Evolutionary conservation across 1,140 invertebrate species (phyloP).

Genomic region (Cydia amplana): DNA sequence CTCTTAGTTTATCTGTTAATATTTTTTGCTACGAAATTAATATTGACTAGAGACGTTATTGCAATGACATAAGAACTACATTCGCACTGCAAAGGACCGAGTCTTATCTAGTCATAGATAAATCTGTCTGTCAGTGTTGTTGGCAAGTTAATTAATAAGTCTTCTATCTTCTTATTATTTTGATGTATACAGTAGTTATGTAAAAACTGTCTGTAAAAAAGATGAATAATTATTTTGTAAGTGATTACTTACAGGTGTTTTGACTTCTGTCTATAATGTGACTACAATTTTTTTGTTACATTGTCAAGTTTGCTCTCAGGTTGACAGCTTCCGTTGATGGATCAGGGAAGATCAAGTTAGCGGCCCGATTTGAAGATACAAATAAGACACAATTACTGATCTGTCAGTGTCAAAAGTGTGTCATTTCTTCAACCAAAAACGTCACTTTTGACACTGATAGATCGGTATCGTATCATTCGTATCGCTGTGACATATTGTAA

Average conservation of each 20-base stretch:
- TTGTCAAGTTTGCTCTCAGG: not conserved
- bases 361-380: too few relatives aligned
- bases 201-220: not conserved
- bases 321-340: too few relatives aligned
- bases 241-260: not conserved
- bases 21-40: not conserved
- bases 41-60: not conserved
- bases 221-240: not conserved
- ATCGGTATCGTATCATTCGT: too few relatives aligned
- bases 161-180: not conserved
- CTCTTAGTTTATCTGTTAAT: not conserved
- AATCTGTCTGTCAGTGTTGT: slow-evolving; percentile 26
- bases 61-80: not conserved
- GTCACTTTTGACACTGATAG: too few relatives aligned
- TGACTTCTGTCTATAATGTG: not conserved
- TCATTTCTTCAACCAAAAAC: too few relatives aligned
- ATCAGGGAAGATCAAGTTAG: too few relatives aligned
- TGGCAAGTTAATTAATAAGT: slow-evolving; percentile 19
- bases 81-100: not conserved
- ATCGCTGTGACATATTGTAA: too few relatives aligned
- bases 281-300: not conserved
- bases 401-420: too few relatives aligned
- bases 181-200: not conserved
- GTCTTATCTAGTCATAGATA: slow-evolving; percentile 10
- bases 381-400: too few relatives aligned